These are phyloP conservation scores for Druon quercuslanigerum DNA, from an alignment of 1,140 invertebrate genomes.

Conservation along the genomic window DNA sequence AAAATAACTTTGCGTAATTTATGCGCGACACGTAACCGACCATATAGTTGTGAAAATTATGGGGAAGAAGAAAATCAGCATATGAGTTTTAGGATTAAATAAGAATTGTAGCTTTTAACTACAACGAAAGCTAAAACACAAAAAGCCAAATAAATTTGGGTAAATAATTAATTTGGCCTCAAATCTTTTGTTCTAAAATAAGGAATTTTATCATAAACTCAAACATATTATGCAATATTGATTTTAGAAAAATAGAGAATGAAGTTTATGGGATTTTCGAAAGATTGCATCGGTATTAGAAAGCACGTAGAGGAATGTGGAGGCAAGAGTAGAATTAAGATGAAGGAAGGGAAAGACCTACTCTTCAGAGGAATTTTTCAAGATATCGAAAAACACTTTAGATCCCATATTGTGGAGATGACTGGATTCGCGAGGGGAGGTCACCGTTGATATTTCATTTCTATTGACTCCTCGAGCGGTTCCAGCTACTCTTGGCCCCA, in stretches of 20 bases:
- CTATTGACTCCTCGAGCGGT: slow-evolving; percentile 52
- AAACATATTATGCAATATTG: too few species aligned
- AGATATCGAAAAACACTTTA: slow-evolving; percentile 65
- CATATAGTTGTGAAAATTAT: too few species aligned
- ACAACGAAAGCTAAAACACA: too few species aligned
- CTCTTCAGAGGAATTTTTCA: slow-evolving; percentile 52
- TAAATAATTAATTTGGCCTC: too few species aligned
- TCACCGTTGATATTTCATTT: slow-evolving; percentile 63
- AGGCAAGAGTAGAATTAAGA: slow-evolving; percentile 52
- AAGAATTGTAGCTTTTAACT: too few species aligned
- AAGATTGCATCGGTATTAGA: slow-evolving; percentile 34
- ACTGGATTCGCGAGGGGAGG: slow-evolving; percentile 32
- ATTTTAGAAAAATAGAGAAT: not conserved
- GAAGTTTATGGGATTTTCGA: slow-evolving; percentile 26
- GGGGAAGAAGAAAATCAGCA: too few species aligned
- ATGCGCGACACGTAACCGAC: too few species aligned
- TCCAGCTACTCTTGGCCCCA: slow-evolving; percentile 34
- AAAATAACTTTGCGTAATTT: too few species aligned
- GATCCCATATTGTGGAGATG: slow-evolving; percentile 56
- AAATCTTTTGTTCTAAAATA: too few species aligned
- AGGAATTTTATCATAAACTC: too few species aligned
- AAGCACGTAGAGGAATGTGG: slow-evolving; percentile 40
- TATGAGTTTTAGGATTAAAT: too few species aligned
- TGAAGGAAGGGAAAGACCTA: slow-evolving; percentile 26
- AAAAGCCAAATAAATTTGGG: too few species aligned